Conservation (phyloP, 2,113 vertebrate genomes). For the Microtus montanus region DNA sequence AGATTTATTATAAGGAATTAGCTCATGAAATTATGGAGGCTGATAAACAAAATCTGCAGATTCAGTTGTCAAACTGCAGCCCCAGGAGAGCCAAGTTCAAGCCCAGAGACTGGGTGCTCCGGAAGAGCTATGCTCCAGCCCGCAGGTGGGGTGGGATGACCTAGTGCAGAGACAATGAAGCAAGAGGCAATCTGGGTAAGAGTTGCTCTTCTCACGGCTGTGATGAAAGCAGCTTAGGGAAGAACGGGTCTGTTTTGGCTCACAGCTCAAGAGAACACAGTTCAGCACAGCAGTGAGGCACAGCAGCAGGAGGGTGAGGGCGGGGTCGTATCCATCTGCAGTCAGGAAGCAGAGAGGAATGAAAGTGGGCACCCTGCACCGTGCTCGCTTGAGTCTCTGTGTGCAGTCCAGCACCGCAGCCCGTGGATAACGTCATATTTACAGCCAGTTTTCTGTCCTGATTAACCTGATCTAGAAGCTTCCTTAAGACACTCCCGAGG, state of each 20-base stretch:
- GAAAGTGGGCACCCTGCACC: neutral
- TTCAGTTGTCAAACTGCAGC: neutral
- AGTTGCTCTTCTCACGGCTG: neutral
- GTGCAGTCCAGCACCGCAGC: too few relatives aligned
- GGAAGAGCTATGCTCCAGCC: neutral
- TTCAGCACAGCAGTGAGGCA: neutral
- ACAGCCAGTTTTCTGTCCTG: neutral
- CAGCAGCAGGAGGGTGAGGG: neutral
- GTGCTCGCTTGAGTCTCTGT: too few relatives aligned
- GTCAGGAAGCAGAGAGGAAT: neutral
- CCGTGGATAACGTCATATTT: too few relatives aligned
- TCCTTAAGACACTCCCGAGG: neutral
- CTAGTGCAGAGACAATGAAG: neutral
- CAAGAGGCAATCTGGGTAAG: neutral
- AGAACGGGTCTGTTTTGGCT: neutral
- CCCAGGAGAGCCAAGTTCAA: neutral
- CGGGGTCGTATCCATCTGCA: neutral
- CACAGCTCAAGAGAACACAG: neutral
- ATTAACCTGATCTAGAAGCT: neutral
- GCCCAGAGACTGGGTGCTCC: neutral
- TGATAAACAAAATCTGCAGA: neutral
- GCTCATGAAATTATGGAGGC: neutral
- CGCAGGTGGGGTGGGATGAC: neutral
- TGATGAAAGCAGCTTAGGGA: neutral
- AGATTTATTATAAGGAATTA: conserved; percentile 5